Conservation (phyloP, 2,797 vertebrate species). For the Anas bernieri region DNA sequence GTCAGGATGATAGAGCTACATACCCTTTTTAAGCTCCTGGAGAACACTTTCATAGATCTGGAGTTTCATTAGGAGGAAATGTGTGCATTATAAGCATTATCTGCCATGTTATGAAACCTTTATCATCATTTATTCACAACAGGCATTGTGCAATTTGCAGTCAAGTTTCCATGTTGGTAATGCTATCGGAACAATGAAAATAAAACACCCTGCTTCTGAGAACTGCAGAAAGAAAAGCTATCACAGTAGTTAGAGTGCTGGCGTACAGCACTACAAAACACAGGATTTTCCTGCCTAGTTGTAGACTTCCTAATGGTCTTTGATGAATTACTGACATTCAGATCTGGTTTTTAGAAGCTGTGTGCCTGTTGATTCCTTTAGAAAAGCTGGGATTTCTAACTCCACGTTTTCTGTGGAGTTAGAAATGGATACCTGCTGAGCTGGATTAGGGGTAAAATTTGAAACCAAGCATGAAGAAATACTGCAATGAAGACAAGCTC, state of each 20-base stretch:
- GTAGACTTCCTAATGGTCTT: background rate
- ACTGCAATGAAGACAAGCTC: background rate
- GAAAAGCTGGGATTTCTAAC: background rate
- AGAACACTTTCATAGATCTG: background rate
- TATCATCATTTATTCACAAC: background rate
- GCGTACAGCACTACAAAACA: background rate
- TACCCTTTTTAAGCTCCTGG: background rate
- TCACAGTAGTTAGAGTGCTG: background rate
- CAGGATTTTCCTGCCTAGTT: background rate
- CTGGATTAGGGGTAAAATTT: background rate
- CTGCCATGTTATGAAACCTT: background rate
- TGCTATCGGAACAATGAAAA: background rate
- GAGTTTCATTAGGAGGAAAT: background rate
- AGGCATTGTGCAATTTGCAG: background rate
- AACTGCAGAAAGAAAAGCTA: background rate
- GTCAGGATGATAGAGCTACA: background rate
- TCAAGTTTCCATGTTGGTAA: background rate
- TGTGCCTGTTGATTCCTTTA: background rate
- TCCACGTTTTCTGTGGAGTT: accelerated
- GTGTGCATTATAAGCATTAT: background rate
- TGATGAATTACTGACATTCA: background rate
- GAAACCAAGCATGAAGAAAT: background rate
- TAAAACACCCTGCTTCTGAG: background rate
- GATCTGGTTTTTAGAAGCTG: background rate
- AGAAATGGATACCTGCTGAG: background rate